phyloP scores from a whole-genome alignment of 2,113 vertebrate genomes.

The Coturnix japonica region DNA sequence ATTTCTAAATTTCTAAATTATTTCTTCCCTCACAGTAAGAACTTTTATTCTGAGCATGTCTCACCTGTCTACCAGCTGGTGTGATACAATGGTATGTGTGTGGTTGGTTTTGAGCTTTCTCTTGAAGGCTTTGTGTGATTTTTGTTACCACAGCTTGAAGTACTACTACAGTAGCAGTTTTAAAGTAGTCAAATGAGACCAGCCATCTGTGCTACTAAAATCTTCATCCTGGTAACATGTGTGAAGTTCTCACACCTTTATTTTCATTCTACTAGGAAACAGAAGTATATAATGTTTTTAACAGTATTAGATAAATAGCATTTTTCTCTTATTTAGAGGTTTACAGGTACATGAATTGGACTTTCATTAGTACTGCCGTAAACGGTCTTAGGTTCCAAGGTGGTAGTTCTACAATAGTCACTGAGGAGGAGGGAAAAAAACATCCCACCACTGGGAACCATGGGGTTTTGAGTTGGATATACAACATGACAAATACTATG shows the following conservation, averaged over 20 bases:
- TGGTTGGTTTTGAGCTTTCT: neutral
- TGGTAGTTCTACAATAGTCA: neutral
- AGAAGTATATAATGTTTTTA: neutral
- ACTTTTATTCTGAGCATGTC: rapidly evolving
- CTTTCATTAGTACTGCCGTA: neutral
- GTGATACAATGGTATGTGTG: neutral
- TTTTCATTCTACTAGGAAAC: neutral
- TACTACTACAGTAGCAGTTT: neutral
- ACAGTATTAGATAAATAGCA: neutral
- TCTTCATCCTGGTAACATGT: neutral
- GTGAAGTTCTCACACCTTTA: neutral
- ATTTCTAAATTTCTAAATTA: too few species aligned
- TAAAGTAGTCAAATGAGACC: neutral
- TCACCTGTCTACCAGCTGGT: neutral
- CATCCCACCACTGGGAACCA: neutral
- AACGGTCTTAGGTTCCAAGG: neutral
- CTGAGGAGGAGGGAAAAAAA: neutral
- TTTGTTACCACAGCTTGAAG: neutral
- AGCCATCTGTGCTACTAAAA: neutral
- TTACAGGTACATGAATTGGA: neutral
- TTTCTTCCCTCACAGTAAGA: neutral
- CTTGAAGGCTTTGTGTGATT: neutral
- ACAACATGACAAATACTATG: neutral
- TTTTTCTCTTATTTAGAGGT: neutral
- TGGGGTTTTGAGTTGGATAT: neutral